These are phyloP conservation scores for Chouioia cunea DNA, from an alignment of 2,888 invertebrate genomes.

Conservation along the genomic window DNA sequence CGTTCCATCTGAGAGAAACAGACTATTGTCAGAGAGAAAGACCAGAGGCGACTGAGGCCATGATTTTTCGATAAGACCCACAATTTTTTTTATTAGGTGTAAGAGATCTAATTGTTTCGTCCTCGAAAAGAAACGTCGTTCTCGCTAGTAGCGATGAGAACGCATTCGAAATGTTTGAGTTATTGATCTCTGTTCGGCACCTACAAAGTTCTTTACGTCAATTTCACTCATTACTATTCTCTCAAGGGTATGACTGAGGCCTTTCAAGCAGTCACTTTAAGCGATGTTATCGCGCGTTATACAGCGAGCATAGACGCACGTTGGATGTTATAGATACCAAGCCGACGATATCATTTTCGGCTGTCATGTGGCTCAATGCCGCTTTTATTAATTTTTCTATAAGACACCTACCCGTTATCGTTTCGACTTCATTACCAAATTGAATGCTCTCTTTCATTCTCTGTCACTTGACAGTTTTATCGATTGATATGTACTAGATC, in stretches of 20 bases:
- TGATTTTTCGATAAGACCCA: conserved; percentile 36
- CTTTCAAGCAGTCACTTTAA: conserved; percentile 4
- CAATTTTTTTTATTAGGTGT: conserved; percentile 20
- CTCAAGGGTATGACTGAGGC: too few species aligned
- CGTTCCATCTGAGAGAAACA: not conserved
- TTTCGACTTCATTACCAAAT: conserved; percentile 34
- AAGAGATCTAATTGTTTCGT: not conserved
- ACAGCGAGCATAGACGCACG: conserved; percentile 13
- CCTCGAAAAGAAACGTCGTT: too few species aligned
- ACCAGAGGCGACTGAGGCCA: conserved; percentile 39
- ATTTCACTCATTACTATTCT: not conserved
- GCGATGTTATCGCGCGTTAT: conserved; percentile 29
- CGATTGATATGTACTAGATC: conserved; percentile 32
- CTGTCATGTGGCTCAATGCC: conserved; percentile 34
- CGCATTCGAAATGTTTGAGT: not conserved
- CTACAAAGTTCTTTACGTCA: conserved; percentile 11
- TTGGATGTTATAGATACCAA: too few species aligned
- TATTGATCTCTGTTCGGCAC: conserved; percentile 19
- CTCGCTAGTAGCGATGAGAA: too few species aligned
- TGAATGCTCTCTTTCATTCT: conserved; percentile 19
- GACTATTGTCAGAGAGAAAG: conserved; percentile 16
- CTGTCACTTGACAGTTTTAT: conserved; percentile 9
- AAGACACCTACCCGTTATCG: conserved; percentile 23
- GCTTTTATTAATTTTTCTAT: conserved; percentile 42
- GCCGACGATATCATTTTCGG: conserved; percentile 43